These are phyloP conservation scores for Brachymystax lenok DNA, from an alignment of 2,797 vertebrate genomes.

Conservation along the genomic window DNA sequence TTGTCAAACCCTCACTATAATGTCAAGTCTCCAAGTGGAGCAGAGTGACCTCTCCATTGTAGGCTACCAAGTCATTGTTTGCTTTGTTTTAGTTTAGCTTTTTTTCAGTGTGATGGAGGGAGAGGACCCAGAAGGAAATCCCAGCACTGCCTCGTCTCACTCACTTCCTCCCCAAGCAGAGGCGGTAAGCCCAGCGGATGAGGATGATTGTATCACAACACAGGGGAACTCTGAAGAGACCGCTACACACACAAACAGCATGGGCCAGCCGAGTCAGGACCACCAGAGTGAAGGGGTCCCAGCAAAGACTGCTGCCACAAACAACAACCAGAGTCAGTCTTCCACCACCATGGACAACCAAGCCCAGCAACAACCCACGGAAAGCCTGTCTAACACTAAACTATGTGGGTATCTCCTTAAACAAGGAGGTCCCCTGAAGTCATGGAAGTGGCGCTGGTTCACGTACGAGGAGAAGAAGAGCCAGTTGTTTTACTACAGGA, in stretches of 20 bases:
- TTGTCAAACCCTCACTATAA: slow-evolving; percentile 1
- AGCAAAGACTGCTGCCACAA: not conserved
- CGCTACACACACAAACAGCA: slow-evolving; percentile 12
- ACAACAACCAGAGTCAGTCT: not conserved
- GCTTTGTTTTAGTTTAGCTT: not conserved
- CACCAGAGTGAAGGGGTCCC: not conserved
- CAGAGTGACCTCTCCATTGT: not conserved
- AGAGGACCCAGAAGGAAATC: slow-evolving; percentile 56
- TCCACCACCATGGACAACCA: not conserved
- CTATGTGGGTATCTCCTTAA: slow-evolving; percentile 93
- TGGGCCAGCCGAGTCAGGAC: slow-evolving; percentile 20
- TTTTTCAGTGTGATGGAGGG: slow-evolving; percentile 55
- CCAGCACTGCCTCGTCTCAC: slow-evolving; percentile 40
- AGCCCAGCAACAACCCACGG: slow-evolving; percentile 26
- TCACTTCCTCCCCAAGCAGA: slow-evolving; percentile 49
- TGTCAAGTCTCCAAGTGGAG: slow-evolving; percentile 2
- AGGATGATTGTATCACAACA: slow-evolving; percentile 26
- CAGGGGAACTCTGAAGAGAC: slow-evolving; percentile 15
- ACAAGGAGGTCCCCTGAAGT: slow-evolving; percentile 84
- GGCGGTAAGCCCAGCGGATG: not conserved
- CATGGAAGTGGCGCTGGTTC: slow-evolving; percentile 96
- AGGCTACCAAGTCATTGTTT: not conserved
- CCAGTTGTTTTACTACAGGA: slow-evolving; percentile 87
- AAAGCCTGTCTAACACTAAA: slow-evolving; percentile 51
- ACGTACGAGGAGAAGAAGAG: slow-evolving; percentile 86